Conservation (phyloP, 1,140 invertebrate species). For the Sitobion miscanthi region DNA sequence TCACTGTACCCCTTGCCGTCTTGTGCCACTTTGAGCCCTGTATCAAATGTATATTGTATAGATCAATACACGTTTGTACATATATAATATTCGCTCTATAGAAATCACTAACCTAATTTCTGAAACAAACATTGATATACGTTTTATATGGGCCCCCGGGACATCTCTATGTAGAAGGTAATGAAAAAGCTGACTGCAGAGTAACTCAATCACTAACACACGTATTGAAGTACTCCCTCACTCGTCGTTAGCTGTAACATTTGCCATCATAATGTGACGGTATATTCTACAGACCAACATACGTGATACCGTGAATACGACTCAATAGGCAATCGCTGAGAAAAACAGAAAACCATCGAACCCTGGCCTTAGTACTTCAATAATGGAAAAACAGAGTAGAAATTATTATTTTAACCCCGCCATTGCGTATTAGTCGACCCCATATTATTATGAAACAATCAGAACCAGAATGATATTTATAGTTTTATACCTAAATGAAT, state of each 20-base stretch:
- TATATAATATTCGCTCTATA: neutral
- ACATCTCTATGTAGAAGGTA: neutral
- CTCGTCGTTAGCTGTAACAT: neutral
- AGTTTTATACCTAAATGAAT: neutral
- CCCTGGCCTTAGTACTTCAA: neutral
- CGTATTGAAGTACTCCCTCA: neutral
- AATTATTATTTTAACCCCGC: neutral
- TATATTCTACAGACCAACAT: neutral
- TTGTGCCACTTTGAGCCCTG: neutral
- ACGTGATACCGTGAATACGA: neutral
- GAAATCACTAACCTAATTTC: neutral
- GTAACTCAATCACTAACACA: neutral
- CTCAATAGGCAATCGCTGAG: neutral
- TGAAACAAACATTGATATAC: neutral
- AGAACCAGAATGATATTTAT: neutral
- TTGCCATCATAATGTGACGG: neutral
- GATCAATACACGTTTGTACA: neutral
- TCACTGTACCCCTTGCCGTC: neutral
- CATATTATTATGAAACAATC: neutral
- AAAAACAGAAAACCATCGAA: neutral
- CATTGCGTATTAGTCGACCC: neutral
- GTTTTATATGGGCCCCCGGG: neutral
- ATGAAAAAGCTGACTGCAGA: neutral
- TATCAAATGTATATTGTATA: neutral
- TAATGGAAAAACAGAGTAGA: neutral